Evolutionary conservation across 1,140 invertebrate species (phyloP).

Genomic region (Neodiprion lecontei): DNA sequence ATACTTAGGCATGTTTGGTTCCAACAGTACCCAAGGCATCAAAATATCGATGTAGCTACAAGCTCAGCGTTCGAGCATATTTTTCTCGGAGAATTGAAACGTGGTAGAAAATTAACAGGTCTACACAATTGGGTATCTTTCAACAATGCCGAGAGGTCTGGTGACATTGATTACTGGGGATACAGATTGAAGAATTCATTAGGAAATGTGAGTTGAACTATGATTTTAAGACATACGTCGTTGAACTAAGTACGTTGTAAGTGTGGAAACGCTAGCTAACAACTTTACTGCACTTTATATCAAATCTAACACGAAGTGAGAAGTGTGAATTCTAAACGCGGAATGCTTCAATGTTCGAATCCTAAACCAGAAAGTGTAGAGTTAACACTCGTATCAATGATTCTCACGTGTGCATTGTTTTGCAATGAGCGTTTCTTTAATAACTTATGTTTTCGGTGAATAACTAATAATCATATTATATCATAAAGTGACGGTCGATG

Average conservation of each 20-base stretch:
- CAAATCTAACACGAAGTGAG: too few relatives aligned
- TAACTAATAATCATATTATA: too few relatives aligned
- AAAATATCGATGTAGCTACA: conserved; percentile 44
- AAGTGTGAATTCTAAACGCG: too few relatives aligned
- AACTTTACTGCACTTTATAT: too few relatives aligned
- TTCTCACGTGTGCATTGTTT: too few relatives aligned
- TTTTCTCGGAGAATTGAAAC: conserved; percentile 62
- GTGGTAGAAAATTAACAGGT: conserved; percentile 52
- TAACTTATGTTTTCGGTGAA: too few relatives aligned
- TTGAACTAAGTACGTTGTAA: neutral
- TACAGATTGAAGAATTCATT: conserved; percentile 44
- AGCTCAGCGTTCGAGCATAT: conserved; percentile 63
- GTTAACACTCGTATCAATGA: too few relatives aligned
- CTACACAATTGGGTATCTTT: conserved; percentile 67
- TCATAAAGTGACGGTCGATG: too few relatives aligned
- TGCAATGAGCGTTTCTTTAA: too few relatives aligned
- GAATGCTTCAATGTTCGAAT: too few relatives aligned
- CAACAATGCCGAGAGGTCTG: conserved; percentile 52
- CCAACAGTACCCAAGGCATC: conserved; percentile 74
- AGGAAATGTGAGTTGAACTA: conserved; percentile 40
- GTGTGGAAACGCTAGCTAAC: neutral
- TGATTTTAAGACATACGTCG: neutral
- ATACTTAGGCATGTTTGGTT: conserved; percentile 80
- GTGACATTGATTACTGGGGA: conserved; percentile 60
- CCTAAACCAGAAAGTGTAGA: too few relatives aligned